These are phyloP conservation scores for Eremophila alpestris DNA, from an alignment of 2,797 vertebrate species.

Conservation along the genomic window DNA sequence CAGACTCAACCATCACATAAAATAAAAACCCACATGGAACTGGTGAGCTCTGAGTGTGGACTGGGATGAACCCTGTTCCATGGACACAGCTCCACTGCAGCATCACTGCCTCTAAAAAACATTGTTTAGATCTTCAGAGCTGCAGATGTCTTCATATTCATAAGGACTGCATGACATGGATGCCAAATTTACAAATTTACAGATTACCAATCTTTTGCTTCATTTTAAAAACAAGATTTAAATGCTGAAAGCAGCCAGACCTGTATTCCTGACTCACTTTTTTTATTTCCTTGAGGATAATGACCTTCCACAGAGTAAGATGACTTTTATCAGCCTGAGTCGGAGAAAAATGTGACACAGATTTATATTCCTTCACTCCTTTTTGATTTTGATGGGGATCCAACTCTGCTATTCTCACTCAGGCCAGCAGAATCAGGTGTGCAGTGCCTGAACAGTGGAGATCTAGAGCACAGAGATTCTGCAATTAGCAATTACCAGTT, in stretches of 20 bases:
- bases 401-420: not conserved
- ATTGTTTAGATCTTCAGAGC: conserved; percentile 23
- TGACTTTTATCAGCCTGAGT: not conserved
- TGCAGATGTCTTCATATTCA: conserved; percentile 1
- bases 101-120: not conserved
- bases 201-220: not conserved
- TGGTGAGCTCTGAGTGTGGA: conserved; percentile 38
- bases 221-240: not conserved
- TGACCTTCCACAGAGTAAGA: not conserved
- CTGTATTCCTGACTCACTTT: not conserved
- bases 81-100: conserved; percentile 33
- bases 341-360: not conserved
- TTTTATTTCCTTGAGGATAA: not conserved
- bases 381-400: not conserved
- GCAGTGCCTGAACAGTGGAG: not conserved
- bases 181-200: not conserved
- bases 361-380: not conserved
- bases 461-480: conserved; percentile 10
- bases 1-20: conserved; percentile 53
- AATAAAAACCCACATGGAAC: conserved; percentile 60
- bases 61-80: conserved; percentile 44
- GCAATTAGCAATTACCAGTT: conserved; percentile 27
- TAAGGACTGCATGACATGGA: not conserved
- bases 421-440: not conserved
- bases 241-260: conserved; percentile 25